Percentiles rank a stretch among this genome's conserved stretches.
These are phyloP conservation scores for Poeciliopsis prolifica DNA, from an alignment of 2,113 vertebrate genomes.

Conservation along the genomic window DNA sequence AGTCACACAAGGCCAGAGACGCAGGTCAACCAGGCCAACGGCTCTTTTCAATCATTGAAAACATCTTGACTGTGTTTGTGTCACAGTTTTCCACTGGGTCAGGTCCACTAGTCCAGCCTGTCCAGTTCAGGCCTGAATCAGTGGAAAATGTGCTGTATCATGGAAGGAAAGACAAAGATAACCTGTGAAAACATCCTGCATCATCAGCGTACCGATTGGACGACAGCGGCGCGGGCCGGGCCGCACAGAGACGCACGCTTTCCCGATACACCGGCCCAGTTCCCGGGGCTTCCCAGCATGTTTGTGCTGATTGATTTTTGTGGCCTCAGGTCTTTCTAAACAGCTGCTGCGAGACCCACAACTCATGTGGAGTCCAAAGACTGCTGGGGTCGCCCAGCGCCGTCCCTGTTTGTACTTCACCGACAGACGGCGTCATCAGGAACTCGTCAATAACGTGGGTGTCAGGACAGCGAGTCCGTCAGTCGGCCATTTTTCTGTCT, in stretches of 20 bases:
- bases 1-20: slow-evolving; percentile 1
- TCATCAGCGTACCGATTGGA: slow-evolving; percentile 38
- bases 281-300: slow-evolving; percentile 40
- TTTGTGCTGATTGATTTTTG: slow-evolving; percentile 78
- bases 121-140: slow-evolving; percentile 47
- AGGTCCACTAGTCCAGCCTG: slow-evolving; percentile 58
- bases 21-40: slow-evolving; percentile 60
- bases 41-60: slow-evolving; percentile 72
- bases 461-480: slow-evolving; percentile 41
- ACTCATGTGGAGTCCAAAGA: slow-evolving; percentile 74
- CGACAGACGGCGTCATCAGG: slow-evolving; percentile 58
- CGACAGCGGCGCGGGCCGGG: slow-evolving; percentile 8
- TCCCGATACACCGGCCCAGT: slow-evolving; percentile 18
- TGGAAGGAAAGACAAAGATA: slow-evolving; percentile 4
- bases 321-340: slow-evolving; percentile 70
- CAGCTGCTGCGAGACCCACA: slow-evolving; percentile 71
- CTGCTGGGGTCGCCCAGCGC: slow-evolving; percentile 57
- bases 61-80: slow-evolving; percentile 54
- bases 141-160: slow-evolving; percentile 46
- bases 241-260: slow-evolving; percentile 1
- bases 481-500: slow-evolving; percentile 35
- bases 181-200: slow-evolving; percentile 32
- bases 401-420: slow-evolving; percentile 66
- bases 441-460: slow-evolving; percentile 64
- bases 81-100: slow-evolving; percentile 59